phyloP scores from a whole-genome alignment of 2,113 vertebrate genomes.

The Phoenicopterus ruber region DNA sequence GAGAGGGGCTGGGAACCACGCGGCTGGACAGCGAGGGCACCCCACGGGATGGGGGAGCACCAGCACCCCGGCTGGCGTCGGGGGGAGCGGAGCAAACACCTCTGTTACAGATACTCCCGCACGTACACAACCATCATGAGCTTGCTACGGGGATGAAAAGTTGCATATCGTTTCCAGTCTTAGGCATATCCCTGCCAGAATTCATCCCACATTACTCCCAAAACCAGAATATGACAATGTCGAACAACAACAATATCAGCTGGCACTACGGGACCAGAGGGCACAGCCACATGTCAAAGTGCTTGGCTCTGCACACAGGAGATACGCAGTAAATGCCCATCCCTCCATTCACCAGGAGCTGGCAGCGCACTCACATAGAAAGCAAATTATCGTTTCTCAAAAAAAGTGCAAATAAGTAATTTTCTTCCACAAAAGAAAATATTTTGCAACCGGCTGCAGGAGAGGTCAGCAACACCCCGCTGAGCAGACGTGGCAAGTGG shows the following conservation, averaged over 20 bases:
- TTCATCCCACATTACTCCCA: background rate
- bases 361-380: background rate
- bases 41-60: background rate
- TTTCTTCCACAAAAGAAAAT: background rate
- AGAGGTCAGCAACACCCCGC: background rate
- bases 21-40: too few species aligned
- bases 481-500: background rate
- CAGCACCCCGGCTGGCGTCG: accelerated
- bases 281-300: background rate
- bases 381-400: background rate
- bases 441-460: background rate
- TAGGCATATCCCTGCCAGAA: background rate
- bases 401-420: background rate
- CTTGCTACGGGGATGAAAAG: background rate
- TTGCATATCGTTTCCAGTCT: background rate
- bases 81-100: background rate
- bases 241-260: background rate
- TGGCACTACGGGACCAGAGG: accelerated
- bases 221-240: background rate
- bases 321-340: accelerated
- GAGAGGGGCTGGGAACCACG: too few species aligned
- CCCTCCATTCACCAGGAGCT: background rate
- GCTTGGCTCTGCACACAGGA: background rate
- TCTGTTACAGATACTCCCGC: accelerated
- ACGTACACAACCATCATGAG: background rate